Evolutionary conservation across 2,113 vertebrate species (phyloP), one percentile per base, ranked within the genome.

Genomic region (Ophthalmolycus amberensis): DNA sequence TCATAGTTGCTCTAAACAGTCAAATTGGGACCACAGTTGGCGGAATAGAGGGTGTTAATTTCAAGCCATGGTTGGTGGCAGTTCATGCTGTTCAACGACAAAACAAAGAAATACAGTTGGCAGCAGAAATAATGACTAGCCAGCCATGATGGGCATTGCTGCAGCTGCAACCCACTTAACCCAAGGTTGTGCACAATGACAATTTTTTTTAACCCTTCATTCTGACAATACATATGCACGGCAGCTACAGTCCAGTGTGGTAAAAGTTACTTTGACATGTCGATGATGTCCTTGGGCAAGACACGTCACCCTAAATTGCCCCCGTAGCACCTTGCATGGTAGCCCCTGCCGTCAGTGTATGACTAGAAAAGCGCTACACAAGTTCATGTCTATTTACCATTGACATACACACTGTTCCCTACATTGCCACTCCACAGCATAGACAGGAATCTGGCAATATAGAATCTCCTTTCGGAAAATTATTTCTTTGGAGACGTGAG

Each of bases 41-140:
- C 12, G 3, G 71, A 37, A 54, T 54, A 42, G 50, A 87, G 63
- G 37, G 69, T 59, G 76, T 67, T 78, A 29, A 65, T 86, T 85
- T 68, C 69, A 74, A 54, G 22, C 46, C 25, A 29, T 71, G 40
- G 72, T 75, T 84, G 62, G 59, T 37, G 54, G 34, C 44, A 63
- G 83, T 52, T 83, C 71, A 74, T 46, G 68, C 68, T 63, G 65
- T 64, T 75, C 54, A 40, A 76, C 62, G 18, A 71, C 54, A 20
- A 72, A 82, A 82, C 75, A 77, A 84, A 82, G 52, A 81, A 80
- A 69, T 78, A 20, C 40, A 71, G 34, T 89, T 74, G 58, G 80
- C 71, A 67, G 42, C n/a, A 29, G 40, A 40, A 25, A 54, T 40
- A 71, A 75, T 60, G 62, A 16, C 27, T n/a, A 73, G 65, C 56